Base-by-base conservation (phyloP, 2,888 invertebrate genomes). In the Dysmachus trigonus region DNA sequence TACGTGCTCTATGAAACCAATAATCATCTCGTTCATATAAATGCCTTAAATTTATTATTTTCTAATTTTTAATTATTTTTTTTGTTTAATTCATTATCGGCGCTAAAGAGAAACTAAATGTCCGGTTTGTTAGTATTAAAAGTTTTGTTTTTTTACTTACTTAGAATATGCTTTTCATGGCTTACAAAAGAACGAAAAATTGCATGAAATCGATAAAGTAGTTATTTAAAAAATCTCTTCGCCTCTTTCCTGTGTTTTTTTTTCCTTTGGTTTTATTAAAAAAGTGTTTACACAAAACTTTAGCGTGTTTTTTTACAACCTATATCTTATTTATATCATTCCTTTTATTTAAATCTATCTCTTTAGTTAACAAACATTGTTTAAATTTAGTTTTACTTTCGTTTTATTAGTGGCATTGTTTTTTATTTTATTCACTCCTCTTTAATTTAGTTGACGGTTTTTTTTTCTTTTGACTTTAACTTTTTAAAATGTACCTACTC, bases 1-100 rank as follows among this genome's bases (percentile, higher is more conserved):
- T 92, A 91, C 92, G 91, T 91, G 91, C 91, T 90, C 92, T 91
- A 92, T 92, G 92, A 92, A 92, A 92, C 92, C 92, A 92, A 92
- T 92, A 92, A 91, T 89, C 90, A 89, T 90, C 89, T 89, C 89
- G 89, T 89, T 89, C 18, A 81, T 88, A 87, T 88, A 89, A 86
- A 88, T 88, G 86, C 47, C 81, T 86, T 85, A 81, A 82, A 53
- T 82, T 87, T 85, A 82, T 62, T 83, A 83, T 30, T 83, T 27
- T 33, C 71, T 83, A 86, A 79, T 33, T 72, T 15, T 85, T 77
- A 62, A 35, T 31, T 31, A 3, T 31, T 31, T 31, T 3, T 41
- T 41, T 38, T 41, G 13, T 86, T 73, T 18, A 62, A 33, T 35
- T 76, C 38, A 31, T 22, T 47, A 47, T 85, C 18, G n/a, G 85